Evolutionary conservation across 1,140 invertebrate genomes (phyloP).

Genomic region (Drosophila saltans): DNA sequence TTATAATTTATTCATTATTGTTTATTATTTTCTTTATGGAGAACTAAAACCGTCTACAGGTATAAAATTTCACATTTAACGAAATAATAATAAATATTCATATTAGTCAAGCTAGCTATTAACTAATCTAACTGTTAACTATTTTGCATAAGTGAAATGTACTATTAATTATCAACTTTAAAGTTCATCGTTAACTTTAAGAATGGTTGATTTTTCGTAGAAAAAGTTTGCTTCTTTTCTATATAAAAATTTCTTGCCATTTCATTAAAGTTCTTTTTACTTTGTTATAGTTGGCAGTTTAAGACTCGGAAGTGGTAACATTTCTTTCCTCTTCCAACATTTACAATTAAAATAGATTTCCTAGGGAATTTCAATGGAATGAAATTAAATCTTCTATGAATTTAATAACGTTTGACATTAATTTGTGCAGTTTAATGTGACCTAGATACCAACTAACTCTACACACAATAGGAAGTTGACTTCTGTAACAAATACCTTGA

Average conservation of each 20-base stretch:
- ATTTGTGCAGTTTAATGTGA: slow-evolving; percentile 49
- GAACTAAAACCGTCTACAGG: too few species aligned
- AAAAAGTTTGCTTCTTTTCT: too few species aligned
- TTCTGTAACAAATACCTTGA: slow-evolving; percentile 8
- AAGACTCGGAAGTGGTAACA: background rate
- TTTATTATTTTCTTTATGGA: too few species aligned
- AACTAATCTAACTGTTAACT: too few species aligned
- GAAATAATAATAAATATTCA: too few species aligned
- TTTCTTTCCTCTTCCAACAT: background rate
- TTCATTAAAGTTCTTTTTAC: background rate
- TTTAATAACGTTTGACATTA: slow-evolving; percentile 34
- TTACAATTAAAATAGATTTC: background rate
- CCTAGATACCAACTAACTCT: slow-evolving; percentile 50
- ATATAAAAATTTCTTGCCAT: background rate
- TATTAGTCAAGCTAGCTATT: too few species aligned
- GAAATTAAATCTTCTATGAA: slow-evolving; percentile 18
- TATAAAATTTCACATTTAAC: too few species aligned
- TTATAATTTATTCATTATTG: too few species aligned
- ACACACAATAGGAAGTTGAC: slow-evolving; percentile 42
- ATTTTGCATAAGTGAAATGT: too few species aligned
- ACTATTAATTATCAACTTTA: too few species aligned
- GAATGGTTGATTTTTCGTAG: too few species aligned
- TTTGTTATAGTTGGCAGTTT: background rate
- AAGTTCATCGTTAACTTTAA: too few species aligned
- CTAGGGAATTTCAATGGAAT: slow-evolving; percentile 36